Conservation (phyloP, 2,113 vertebrate genomes). For the Sturnus vulgaris region DNA sequence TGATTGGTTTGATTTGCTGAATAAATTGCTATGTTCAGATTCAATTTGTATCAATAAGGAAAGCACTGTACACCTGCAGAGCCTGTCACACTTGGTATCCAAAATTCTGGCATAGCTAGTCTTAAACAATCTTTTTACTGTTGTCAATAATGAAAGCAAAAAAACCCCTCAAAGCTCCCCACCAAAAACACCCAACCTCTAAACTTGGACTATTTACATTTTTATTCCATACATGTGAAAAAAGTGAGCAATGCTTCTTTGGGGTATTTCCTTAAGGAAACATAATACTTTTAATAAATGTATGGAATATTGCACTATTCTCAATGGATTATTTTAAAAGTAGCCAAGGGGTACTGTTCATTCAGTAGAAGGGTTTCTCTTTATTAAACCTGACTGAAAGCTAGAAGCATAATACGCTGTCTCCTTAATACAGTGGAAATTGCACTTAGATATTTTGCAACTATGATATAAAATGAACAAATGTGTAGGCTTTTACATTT, state of each 20-base stretch:
- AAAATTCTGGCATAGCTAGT: constrained; percentile 43
- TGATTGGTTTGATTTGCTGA: constrained; percentile 79
- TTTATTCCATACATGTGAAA: neutral
- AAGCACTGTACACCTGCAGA: constrained; percentile 71
- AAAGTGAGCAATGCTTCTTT: neutral
- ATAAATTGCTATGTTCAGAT: constrained; percentile 82
- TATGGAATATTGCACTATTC: constrained; percentile 32
- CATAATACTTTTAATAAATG: constrained; percentile 16
- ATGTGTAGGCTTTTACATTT: neutral
- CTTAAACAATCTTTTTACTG: constrained; percentile 56
- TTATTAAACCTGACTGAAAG: constrained; percentile 64
- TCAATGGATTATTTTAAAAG: constrained; percentile 51
- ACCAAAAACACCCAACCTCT: neutral
- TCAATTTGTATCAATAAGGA: constrained; percentile 80
- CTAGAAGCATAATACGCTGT: neutral
- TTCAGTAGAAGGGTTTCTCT: constrained; percentile 34
- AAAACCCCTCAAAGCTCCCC: neutral
- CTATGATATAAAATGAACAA: neutral
- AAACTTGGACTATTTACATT: neutral
- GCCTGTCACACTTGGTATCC: constrained; percentile 62
- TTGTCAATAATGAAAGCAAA: constrained; percentile 41
- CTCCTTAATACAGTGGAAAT: constrained; percentile 44
- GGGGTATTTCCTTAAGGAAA: constrained; percentile 11
- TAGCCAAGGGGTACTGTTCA: constrained; percentile 22
- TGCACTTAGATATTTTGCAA: constrained; percentile 46